A percentile compares a stretch with the other conserved stretches of the same genome.
Evolutionary conservation across 2,888 invertebrate species (phyloP).

Genomic region (Nymphalis polychloros): DNA sequence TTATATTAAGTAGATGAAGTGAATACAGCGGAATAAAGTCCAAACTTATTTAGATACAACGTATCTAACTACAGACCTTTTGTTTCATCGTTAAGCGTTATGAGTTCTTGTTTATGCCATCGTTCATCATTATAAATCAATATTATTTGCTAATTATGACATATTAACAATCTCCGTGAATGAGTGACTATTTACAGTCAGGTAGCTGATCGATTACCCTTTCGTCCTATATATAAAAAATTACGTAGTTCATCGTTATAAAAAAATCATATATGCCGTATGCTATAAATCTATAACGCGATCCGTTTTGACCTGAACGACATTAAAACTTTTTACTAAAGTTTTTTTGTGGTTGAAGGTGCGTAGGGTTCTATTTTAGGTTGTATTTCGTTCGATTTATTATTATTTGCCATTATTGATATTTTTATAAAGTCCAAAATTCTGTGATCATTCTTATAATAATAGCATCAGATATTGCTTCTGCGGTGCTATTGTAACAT

Average conservation of each 20-base stretch:
- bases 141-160: too few relatives aligned
- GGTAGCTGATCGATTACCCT: not conserved
- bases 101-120: too few relatives aligned
- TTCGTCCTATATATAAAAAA: not conserved
- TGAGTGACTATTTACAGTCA: not conserved
- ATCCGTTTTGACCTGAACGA: constrained; percentile 16
- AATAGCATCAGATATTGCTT: not conserved
- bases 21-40: too few relatives aligned
- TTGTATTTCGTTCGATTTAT: not conserved
- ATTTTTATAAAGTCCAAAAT: constrained; percentile 7
- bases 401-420: not conserved
- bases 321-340: constrained; percentile 37
- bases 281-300: constrained; percentile 2
- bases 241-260: not conserved
- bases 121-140: too few relatives aligned
- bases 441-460: constrained; percentile 7
- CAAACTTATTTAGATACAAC: too few relatives aligned
- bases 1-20: too few relatives aligned
- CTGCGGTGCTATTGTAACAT: not conserved
- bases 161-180: not conserved
- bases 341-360: constrained; percentile 33
- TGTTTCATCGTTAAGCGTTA: too few relatives aligned
- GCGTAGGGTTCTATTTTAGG: constrained; percentile 16
- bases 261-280: constrained; percentile 1
- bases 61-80: too few relatives aligned